Evolutionary conservation across 2,797 vertebrate genomes (phyloP), one percentile per base, ranked within the genome.

Genomic region (Eurystomus glaucurus): DNA sequence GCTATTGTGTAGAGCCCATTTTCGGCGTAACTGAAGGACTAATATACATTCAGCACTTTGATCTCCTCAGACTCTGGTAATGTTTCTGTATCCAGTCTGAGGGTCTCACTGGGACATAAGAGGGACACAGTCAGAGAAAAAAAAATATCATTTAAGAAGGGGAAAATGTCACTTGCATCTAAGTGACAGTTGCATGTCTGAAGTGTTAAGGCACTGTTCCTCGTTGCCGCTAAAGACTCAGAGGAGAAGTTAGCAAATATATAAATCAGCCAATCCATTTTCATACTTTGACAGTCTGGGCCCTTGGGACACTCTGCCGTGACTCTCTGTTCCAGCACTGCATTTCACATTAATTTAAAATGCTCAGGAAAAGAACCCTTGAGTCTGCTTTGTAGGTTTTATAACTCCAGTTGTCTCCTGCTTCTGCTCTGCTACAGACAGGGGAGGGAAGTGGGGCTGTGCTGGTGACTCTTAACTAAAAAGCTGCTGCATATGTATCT

Each of bases 221-320:
- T 55, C 37, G 62, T n/a, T 90, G 55, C 83, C 4, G 13, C 57
- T 83, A 20, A 96, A 90, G 85, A 70, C 93, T 94, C 29, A 0
- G 58, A 91, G 88, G 79, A 93, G 86, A 93, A 94, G 92, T 77
- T 89, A 75, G 55, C 74, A 96, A 94, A 95, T 82, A 39, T 1
- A 85, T 80, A 97, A 85, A 95, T 94, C 92, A 93, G 45, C 58
- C 77, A 80, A 74, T 88, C 84, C 78, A 85, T 96, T 96, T 92
- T 94, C 52, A 29, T 92, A 58, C 81, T 93, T 61, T 71, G 94
- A 55, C 83, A 85, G 68, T 21, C 70, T 57, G 52, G 64, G 68
- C 88, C 68, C 86, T 58, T 83, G 93, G 80, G 88, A 93, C 41
- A 8, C 68, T 79, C 35, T 91, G 81, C 86, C 1, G 14, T 81